Evolutionary conservation across 1,140 invertebrate species (phyloP).

Genomic region (Lamellibrachia luymesi): DNA sequence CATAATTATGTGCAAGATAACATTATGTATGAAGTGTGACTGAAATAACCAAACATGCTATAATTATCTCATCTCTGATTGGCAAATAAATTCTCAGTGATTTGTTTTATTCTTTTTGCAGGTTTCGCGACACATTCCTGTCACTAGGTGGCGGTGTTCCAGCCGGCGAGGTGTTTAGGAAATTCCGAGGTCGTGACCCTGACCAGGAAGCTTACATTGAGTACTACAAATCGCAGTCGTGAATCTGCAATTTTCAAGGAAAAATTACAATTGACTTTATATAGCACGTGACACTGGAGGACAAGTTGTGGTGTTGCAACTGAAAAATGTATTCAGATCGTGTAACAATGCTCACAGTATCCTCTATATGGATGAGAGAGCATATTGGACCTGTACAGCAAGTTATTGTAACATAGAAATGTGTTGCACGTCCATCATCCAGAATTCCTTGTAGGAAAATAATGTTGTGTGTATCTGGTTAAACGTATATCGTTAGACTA

Average conservation of each 20-base stretch:
- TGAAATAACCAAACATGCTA: background rate
- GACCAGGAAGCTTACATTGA: slow-evolving; percentile 77
- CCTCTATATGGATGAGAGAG: background rate
- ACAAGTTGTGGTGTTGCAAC: background rate
- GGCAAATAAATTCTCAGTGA: background rate
- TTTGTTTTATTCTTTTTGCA: slow-evolving; percentile 42
- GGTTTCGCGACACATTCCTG: slow-evolving; percentile 86
- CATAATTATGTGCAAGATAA: no score
- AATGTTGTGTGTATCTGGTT: background rate
- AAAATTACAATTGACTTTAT: background rate
- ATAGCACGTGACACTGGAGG: background rate
- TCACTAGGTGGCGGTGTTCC: slow-evolving; percentile 75
- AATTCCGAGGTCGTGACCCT: slow-evolving; percentile 88
- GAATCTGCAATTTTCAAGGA: background rate
- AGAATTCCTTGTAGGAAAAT: background rate
- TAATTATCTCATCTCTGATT: background rate
- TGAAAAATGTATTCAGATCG: background rate
- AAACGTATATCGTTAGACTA: background rate
- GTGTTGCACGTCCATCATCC: background rate
- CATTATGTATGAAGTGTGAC: no score
- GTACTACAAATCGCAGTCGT: slow-evolving; percentile 23
- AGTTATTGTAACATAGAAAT: background rate
- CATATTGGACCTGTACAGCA: background rate
- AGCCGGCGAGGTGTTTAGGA: slow-evolving; percentile 80
- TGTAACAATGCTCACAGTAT: background rate